Evolutionary conservation across 2,797 vertebrate species (phyloP), one percentile per base, ranked within the genome.

Genomic region (Eidolon dupreanum): DNA sequence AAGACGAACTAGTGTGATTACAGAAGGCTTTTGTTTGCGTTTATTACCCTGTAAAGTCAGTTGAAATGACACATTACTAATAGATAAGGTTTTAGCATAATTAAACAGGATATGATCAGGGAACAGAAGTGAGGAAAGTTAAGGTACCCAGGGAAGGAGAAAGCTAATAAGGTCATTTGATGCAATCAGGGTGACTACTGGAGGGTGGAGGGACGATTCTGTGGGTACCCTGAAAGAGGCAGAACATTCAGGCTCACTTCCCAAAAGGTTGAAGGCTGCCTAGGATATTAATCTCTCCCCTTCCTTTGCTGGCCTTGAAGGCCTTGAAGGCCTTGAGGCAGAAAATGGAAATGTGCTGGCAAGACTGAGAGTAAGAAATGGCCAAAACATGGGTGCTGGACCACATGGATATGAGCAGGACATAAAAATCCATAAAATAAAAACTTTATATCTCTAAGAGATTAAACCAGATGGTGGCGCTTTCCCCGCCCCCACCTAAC

Each of bases 1-100:
- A 90, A 92, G 17, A 93, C 90, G 85, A 95, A 66, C n/a, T 71
- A 75, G 70, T 68, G 11, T 83, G 33, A 83, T 63, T 79, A 93
- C 17, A 49, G 70, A 74, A 91, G 33, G 81, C 20, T 96, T 96
- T 55, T 89, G 74, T 88, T 95, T 92, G 79, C 51, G 73, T 49
- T 95, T 70, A 66, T 59, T 89, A 89, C 89, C 46, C 86, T 92
- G 3, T 63, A 51, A 88, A 91, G 55, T 92, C 38, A 81, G 65
- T 36, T 79, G 55, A 85, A 77, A 17, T 65, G 73, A 87, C 36
- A 92, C 12, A 51, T 41, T 49, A 68, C 55, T 75, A 55, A 49
- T 12, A 31, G 61, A 66, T 31, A 75, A 38, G 41, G 20, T 89
- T 90, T 90, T 22, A 91, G 41, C 46, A 59, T 38, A 41, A 70